Base-by-base conservation (phyloP, 2,888 invertebrate genomes). In the Drosophila bunnanda region DNA sequence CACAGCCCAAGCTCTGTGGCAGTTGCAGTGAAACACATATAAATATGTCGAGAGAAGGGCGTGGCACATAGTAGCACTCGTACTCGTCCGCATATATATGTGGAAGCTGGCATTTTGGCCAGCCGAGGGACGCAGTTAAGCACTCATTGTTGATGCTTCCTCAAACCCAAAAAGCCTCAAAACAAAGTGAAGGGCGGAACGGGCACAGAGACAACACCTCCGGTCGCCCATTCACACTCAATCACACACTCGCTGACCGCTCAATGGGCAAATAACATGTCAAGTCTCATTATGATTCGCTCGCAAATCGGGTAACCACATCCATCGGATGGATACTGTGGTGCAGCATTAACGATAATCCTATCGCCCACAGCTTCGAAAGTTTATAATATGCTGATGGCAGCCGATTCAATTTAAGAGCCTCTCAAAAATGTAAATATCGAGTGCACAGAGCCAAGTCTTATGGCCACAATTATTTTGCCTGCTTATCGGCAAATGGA, bases 201-300 rank as follows among this genome's bases (percentile, higher is more conserved):
- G 53, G 58, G 34, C 4, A n/a, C 38, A n/a, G 50, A 55, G 55
- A 56, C 55, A 52, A 46, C 74, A 34, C 64, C 66, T 68, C 22
- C 46, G 32, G 30, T 44, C 17, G 43, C 13, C 58, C 43, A 55
- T 57, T 56, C 71, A 77, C 62, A 72, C 61, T 41, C 67, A 67
- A 67, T 70, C 68, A 60, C 71, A 76, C 66, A 67, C 73, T 59
- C 57, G 69, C 52, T 60, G 57, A 60, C 56, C 77, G 56, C 57
- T 80, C 84, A 76, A 89, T 89, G 89, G 82, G 88, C 90, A 90
- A 90, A 89, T 89, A 89, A 87, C 90, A 90, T 90, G 89, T 90
- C 90, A 89, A 82, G 89, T 90, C 88, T 87, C 88, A 89, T 89
- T 90, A 90, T 79, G 77, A 75, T 69, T 80, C 70, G 72, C 77